Base-by-base conservation (phyloP, 2,888 invertebrate genomes). In the Caenorhabditis zanzibari region DNA sequence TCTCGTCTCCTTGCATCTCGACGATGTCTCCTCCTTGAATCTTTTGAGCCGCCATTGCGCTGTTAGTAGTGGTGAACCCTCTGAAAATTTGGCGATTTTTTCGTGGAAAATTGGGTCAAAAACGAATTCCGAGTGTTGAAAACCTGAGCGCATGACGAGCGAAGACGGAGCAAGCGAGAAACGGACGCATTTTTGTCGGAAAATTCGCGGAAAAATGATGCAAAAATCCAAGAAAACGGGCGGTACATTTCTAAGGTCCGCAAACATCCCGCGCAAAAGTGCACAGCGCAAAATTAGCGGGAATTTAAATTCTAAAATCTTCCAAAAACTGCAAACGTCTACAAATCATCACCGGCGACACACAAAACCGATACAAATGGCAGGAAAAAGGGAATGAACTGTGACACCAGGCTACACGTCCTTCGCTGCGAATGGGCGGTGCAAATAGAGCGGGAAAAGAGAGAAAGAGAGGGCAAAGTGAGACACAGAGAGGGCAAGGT, bases 1-100 rank as follows among this genome's bases (percentile, higher is more conserved):
- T 94, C 91, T 94, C 94, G 90, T 94, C 94, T 77, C 94, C 94
- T 79, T 94, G 93, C 90, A 94, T 93, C 90, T 94, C 94, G 41
- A 94, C 94, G 77, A 94, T 93, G 83, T 90, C 91, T 86, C 91
- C 91, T 85, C 91, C 91, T 66, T 88, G 86, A 66, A 91, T 91
- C 81, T 91, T 91, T 61, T 82, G 75, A 59, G 82, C 77, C 81
- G 81, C 68, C 84, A 84, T 84, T 63, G 58, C 81, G 69, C n/a
- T n/a, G n/a, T 47, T 58, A 41, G 47, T 79, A 64, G 77, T 69
- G n/a, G 69, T 63, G 22, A 80, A 73, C 35, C 75, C 83, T 83
- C 75, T 83, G 80, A 68, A 61, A 38, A 38, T 10, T 16, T n/a
- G n/a, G 5, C 10, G 12, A 64, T 16, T 75, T 52, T 44, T 38